These are phyloP conservation scores for Knipowitschia caucasica DNA, from an alignment of 2,797 vertebrate species.

Conservation along the genomic window DNA sequence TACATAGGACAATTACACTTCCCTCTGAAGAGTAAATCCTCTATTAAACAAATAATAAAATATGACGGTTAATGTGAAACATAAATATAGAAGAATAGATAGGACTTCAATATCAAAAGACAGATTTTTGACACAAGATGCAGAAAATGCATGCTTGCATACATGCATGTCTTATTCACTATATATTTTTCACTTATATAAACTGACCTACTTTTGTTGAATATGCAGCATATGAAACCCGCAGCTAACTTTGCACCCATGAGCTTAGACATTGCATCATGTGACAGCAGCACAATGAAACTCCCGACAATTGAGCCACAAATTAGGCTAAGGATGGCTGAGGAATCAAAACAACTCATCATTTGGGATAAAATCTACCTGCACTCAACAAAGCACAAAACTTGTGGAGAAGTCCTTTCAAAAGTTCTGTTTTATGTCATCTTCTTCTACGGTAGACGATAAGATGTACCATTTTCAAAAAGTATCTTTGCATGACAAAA, in stretches of 20 bases:
- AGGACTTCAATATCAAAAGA: slow-evolving; percentile 5
- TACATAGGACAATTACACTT: slow-evolving; percentile 41
- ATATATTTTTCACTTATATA: not conserved
- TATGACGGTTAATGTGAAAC: slow-evolving; percentile 32
- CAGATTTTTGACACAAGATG: not conserved
- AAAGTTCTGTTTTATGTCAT: slow-evolving; percentile 36
- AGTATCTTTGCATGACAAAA: slow-evolving; percentile 44
- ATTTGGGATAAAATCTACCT: slow-evolving; percentile 19
- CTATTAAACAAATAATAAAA: slow-evolving; percentile 21
- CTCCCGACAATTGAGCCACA: slow-evolving; percentile 30
- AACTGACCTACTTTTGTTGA: not conserved
- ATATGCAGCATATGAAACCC: not conserved
- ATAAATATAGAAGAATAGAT: too few species aligned
- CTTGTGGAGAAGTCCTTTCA: slow-evolving; percentile 39
- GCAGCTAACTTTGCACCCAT: slow-evolving; percentile 35
- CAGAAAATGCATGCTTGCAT: not conserved
- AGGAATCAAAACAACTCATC: slow-evolving; percentile 36
- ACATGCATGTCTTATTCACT: not conserved
- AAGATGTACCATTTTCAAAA: slow-evolving; percentile 45
- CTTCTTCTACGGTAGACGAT: too few species aligned
- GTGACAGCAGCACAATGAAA: slow-evolving; percentile 23
- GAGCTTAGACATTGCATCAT: slow-evolving; percentile 56
- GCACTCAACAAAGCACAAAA: slow-evolving; percentile 27
- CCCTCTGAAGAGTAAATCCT: slow-evolving; percentile 21
- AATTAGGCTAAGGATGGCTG: slow-evolving; percentile 27